These are phyloP conservation scores for Vollenhovia emeryi DNA, from an alignment of 1,140 invertebrate species.

Conservation along the genomic window DNA sequence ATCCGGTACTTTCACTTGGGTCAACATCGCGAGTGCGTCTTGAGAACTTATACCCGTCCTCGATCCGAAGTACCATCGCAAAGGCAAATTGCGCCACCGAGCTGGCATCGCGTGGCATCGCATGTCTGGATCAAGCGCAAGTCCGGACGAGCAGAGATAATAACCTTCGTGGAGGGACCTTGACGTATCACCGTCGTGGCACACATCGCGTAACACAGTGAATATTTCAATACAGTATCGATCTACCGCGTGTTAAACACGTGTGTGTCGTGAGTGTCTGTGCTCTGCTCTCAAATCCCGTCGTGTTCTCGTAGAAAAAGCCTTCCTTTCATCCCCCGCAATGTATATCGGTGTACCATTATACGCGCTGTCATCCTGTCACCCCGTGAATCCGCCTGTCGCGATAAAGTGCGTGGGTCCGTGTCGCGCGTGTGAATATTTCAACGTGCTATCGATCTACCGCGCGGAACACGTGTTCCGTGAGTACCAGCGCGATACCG, in stretches of 20 bases:
- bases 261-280: conserved; percentile 48
- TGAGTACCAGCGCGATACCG: neutral
- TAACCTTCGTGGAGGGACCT: conserved; percentile 60
- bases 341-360: conserved; percentile 4
- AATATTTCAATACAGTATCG: conserved; percentile 72
- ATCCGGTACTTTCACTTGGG: neutral
- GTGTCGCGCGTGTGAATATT: conserved; percentile 63
- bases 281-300: neutral
- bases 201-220: conserved; percentile 61
- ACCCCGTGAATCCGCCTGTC: neutral
- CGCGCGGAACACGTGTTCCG: conserved; percentile 28
- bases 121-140: conserved; percentile 38
- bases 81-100: conserved; percentile 6
- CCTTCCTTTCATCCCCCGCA: conserved; percentile 14
- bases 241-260: conserved; percentile 58
- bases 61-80: neutral
- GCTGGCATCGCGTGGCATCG: conserved; percentile 34
- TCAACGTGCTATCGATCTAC: conserved; percentile 66
- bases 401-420: neutral
- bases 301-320: conserved; percentile 23
- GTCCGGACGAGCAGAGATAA: conserved; percentile 36
- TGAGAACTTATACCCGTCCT: neutral
- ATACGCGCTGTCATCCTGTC: conserved; percentile 26
- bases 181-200: conserved; percentile 47
- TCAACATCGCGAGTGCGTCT: neutral